Evolutionary conservation across 2,113 vertebrate species (phyloP).

Genomic region (Peucedramus taeniatus): DNA sequence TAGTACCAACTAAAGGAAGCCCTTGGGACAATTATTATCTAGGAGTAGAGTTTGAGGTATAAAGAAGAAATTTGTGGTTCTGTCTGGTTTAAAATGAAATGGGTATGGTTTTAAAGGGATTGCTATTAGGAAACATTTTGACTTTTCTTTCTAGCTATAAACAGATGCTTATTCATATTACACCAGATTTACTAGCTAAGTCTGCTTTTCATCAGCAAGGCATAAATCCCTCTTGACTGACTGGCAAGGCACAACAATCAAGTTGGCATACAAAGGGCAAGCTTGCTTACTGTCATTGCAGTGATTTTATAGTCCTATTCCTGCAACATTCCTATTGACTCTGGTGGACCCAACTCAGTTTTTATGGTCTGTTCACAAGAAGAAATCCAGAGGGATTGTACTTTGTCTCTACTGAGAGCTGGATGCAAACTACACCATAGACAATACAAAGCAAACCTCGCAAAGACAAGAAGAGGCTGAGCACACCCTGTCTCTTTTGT

Average conservation of each 20-base stretch:
- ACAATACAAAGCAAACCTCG: neutral
- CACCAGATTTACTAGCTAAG: conserved; percentile 21
- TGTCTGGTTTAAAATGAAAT: conserved; percentile 4
- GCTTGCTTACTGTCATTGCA: neutral
- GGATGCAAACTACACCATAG: neutral
- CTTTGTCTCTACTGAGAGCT: neutral
- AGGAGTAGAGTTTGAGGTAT: neutral
- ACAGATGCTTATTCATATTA: conserved; percentile 37
- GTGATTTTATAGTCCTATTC: neutral
- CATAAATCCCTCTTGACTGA: conserved; percentile 28
- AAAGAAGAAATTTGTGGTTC: neutral
- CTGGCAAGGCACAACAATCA: neutral
- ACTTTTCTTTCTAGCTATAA: conserved; percentile 19
- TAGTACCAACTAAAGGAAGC: neutral
- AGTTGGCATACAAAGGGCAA: neutral
- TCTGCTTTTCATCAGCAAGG: conserved; percentile 23
- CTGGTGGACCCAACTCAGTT: neutral
- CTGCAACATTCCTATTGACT: neutral
- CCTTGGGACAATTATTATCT: neutral
- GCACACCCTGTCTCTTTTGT: conserved; percentile 7
- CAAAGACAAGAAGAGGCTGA: neutral
- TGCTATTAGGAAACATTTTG: conserved; percentile 12
- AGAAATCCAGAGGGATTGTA: neutral
- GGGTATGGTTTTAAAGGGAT: neutral
- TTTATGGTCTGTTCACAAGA: neutral